phyloP scores from a whole-genome alignment of 2,113 vertebrate genomes.

The Helogale parvula region DNA sequence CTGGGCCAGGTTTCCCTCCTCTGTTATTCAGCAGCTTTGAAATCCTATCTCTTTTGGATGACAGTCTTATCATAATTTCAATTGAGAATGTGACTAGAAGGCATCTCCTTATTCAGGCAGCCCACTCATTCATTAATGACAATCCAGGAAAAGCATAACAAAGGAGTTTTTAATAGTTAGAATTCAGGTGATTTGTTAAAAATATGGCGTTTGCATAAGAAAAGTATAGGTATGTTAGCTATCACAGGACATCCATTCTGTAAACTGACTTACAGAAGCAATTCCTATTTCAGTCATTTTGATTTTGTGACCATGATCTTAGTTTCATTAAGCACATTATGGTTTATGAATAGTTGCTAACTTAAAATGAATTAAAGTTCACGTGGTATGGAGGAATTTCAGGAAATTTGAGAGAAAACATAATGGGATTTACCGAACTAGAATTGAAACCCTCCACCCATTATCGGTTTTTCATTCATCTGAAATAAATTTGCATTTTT shows the following conservation, averaged over 20 bases:
- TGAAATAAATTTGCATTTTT: constrained; percentile 1
- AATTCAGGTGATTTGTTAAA: background rate
- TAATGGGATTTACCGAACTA: background rate
- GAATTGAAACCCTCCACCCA: background rate
- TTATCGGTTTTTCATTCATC: background rate
- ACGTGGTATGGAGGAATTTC: background rate
- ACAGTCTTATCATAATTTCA: constrained; percentile 16
- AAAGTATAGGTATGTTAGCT: background rate
- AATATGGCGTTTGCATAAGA: background rate
- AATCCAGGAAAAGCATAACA: background rate
- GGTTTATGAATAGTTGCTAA: background rate
- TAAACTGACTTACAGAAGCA: background rate
- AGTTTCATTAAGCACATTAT: background rate
- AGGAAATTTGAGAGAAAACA: background rate
- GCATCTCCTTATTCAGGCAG: background rate
- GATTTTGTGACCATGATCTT: background rate
- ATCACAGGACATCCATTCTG: background rate
- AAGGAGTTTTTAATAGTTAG: background rate
- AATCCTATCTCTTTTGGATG: constrained; percentile 1
- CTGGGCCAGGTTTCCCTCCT: background rate
- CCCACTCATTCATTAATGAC: background rate
- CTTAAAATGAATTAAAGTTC: background rate
- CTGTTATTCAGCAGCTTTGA: constrained; percentile 35
- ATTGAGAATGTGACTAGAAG: background rate
- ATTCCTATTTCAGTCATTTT: background rate